Conservation (phyloP, 2,113 vertebrate species). For the Pimephales promelas region DNA sequence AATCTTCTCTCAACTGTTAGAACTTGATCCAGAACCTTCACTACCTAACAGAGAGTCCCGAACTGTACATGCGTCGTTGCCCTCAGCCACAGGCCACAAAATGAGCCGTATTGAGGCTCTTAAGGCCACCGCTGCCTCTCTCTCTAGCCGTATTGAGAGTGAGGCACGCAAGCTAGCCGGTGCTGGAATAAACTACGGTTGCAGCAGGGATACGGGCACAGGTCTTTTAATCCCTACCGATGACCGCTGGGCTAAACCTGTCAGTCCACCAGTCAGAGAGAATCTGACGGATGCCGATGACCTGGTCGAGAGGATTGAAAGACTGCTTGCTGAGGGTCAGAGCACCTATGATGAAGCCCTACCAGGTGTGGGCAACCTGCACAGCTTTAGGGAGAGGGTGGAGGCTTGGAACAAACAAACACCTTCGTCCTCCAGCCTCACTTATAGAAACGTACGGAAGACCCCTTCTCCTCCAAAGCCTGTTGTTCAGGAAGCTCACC, state of each 20-base stretch:
- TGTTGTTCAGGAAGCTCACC: conserved; percentile 63
- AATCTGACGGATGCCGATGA: conserved; percentile 70
- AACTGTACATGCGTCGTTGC: conserved; percentile 56
- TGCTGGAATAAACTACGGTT: conserved; percentile 78
- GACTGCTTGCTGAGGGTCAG: conserved; percentile 78
- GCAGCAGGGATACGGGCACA: conserved; percentile 66
- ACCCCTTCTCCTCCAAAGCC: conserved; percentile 14
- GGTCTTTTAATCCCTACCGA: conserved; percentile 67
- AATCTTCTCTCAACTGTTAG: conserved; percentile 81
- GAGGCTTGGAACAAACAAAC: conserved; percentile 68
- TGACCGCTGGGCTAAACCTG: conserved; percentile 70
- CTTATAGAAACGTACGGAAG: conserved; percentile 52
- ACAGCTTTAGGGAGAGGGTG: conserved; percentile 78
- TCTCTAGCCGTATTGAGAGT: conserved; percentile 89
- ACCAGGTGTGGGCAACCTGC: conserved; percentile 82
- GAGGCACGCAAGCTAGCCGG: conserved; percentile 89
- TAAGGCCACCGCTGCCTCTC: conserved; percentile 91
- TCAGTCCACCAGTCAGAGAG: conserved; percentile 81
- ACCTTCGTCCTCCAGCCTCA: conserved; percentile 57
- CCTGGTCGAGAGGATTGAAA: conserved; percentile 78
- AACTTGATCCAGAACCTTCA: conserved; percentile 72
- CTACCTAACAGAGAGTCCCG: conserved; percentile 57
- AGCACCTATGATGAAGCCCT: conserved; percentile 78
- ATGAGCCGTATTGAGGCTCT: conserved; percentile 87
- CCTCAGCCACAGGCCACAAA: conserved; percentile 73